These are phyloP conservation scores for Verasper variegatus DNA, from an alignment of 2,113 vertebrate species.

Conservation along the genomic window DNA sequence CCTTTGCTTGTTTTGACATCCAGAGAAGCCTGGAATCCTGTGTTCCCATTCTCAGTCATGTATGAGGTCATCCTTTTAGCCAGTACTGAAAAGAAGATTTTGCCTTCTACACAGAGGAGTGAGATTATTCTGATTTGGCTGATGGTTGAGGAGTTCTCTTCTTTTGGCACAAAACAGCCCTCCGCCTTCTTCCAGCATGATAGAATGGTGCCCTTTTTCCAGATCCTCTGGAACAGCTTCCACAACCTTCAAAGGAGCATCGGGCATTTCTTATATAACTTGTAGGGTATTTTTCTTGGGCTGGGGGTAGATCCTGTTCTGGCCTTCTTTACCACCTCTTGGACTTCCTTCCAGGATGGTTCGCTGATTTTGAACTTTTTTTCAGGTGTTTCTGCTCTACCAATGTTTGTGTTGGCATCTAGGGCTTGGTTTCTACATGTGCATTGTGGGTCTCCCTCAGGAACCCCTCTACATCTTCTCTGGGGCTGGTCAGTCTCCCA, in stretches of 20 bases:
- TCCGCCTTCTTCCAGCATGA: not conserved
- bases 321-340: not conserved
- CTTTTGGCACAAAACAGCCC: conserved; percentile 1
- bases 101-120: too few species aligned
- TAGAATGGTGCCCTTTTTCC: not conserved
- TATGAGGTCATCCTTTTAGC: too few species aligned
- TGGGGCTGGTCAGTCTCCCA: not conserved
- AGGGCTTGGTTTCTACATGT: not conserved
- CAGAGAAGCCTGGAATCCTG: too few species aligned
- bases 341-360: not conserved
- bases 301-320: not conserved
- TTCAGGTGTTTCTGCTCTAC: not conserved
- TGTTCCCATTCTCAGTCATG: too few species aligned
- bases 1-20: too few species aligned
- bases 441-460: conserved; percentile 1
- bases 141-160: too few species aligned
- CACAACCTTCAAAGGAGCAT: not conserved
- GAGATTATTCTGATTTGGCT: too few species aligned
- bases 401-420: not conserved
- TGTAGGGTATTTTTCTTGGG: not conserved
- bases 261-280: not conserved
- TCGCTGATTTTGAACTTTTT: not conserved
- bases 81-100: too few species aligned
- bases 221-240: not conserved
- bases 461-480: conserved; percentile 2